A percentile compares a stretch with the other conserved stretches of the same genome.
Evolutionary conservation across 35 echinoderm and acorn worm species (phyloP).

Genomic region (Ophiothrix spiculata): DNA sequence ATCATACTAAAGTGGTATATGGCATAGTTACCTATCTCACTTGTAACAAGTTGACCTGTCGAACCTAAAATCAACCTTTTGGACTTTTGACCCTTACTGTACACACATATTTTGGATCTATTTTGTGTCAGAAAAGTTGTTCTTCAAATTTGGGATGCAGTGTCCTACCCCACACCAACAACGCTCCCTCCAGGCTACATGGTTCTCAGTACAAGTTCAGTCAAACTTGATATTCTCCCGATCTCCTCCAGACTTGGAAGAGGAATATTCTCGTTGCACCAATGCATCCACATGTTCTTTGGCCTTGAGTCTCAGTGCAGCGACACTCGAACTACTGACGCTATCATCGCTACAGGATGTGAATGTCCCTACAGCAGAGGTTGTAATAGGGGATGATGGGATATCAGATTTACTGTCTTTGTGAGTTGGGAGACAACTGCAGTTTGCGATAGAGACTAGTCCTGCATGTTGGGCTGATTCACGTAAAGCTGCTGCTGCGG

Average conservation of each 20-base stretch:
- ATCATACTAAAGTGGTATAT: too few relatives aligned
- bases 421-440: constrained; percentile 15
- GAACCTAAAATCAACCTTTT: too few relatives aligned
- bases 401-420: constrained; percentile 28
- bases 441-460: background rate
- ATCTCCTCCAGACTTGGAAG: constrained; percentile 15
- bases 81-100: too few relatives aligned
- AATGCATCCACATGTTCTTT: constrained; percentile 30
- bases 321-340: constrained; percentile 33
- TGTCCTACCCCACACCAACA: too few relatives aligned
- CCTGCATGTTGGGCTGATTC: constrained; percentile 19
- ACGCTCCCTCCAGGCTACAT: too few relatives aligned
- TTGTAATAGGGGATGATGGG: background rate
- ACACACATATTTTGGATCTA: too few relatives aligned
- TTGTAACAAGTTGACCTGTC: too few relatives aligned
- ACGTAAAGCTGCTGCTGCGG: constrained; percentile 19
- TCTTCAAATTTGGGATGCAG: too few relatives aligned
- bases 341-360: constrained; percentile 35
- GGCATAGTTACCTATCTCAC: too few relatives aligned
- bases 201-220: too few relatives aligned
- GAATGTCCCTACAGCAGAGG: constrained; percentile 9
- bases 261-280: constrained; percentile 27
- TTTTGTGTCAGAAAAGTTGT: too few relatives aligned
- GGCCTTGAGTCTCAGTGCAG: constrained; percentile 28
- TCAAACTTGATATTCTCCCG: background rate